Evolutionary conservation across 2,888 invertebrate genomes (phyloP).

Genomic region (Eristalis pertinax): DNA sequence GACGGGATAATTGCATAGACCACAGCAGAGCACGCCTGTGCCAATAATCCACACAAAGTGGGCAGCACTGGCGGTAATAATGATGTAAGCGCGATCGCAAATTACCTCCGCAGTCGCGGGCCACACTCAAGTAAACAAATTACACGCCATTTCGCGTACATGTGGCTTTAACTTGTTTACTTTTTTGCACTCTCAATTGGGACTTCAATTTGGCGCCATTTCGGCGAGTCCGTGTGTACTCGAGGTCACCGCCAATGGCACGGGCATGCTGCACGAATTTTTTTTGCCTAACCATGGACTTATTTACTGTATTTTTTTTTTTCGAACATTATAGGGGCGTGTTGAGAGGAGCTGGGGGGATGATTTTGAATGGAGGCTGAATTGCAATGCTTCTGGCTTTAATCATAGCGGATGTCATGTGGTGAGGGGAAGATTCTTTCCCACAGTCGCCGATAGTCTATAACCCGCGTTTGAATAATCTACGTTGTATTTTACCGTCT

Average conservation of each 20-base stretch:
- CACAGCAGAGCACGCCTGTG: background rate
- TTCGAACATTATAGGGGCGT: background rate
- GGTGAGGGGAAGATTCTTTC: too few relatives aligned
- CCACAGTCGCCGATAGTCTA: too few relatives aligned
- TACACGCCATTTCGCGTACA: constrained; percentile 28
- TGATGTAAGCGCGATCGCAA: constrained; percentile 34
- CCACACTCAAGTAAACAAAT: constrained; percentile 33
- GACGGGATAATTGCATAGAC: constrained; percentile 27
- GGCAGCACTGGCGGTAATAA: constrained; percentile 17
- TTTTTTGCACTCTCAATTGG: constrained; percentile 21
- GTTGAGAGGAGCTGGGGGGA: too few relatives aligned
- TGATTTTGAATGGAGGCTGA: too few relatives aligned
- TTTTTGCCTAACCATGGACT: background rate
- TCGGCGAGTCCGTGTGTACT: background rate
- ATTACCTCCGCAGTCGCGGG: constrained; percentile 33
- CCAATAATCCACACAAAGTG: background rate
- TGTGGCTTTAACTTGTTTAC: constrained; percentile 28
- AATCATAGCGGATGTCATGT: too few relatives aligned
- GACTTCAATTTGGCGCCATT: constrained; percentile 19
- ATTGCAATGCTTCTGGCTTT: too few relatives aligned
- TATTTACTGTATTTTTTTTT: background rate
- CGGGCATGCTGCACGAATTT: background rate
- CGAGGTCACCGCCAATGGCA: background rate
- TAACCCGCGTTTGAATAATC: too few relatives aligned
- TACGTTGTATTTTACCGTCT: too few relatives aligned